Evolutionary conservation across 2,888 invertebrate species (phyloP).

Genomic region (Pimpla rufipes): DNA sequence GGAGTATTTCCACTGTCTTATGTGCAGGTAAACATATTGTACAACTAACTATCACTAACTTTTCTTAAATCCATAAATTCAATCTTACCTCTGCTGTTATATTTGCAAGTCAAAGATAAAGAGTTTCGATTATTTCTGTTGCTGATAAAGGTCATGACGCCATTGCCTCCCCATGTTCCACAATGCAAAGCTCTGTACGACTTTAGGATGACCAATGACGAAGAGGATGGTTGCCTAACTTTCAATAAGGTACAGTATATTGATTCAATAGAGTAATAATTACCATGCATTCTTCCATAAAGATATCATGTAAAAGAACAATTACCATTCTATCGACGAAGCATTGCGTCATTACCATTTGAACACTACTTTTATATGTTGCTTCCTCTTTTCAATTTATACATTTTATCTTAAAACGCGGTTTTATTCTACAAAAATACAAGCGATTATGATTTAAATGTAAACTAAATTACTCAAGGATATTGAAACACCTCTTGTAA

Average conservation of each 20-base stretch:
- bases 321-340: no score
- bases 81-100: constrained; percentile 24
- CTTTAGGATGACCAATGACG: constrained; percentile 95
- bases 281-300: neutral
- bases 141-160: constrained; percentile 89
- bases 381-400: no score
- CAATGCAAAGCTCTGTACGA: constrained; percentile 96
- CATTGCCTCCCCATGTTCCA: constrained; percentile 92
- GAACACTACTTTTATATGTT: no score
- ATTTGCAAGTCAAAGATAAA: constrained; percentile 28
- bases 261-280: neutral
- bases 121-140: constrained; percentile 58
- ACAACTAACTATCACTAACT: neutral
- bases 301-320: no score
- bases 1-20: constrained; percentile 95
- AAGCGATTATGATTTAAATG: neutral
- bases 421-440: neutral
- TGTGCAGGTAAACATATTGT: constrained; percentile 88
- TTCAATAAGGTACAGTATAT: constrained; percentile 90
- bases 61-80: neutral
- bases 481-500: no score
- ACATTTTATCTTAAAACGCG: neutral
- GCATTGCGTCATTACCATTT: no score
- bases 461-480: neutral
- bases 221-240: constrained; percentile 96